Evolutionary conservation across 2,888 invertebrate species (phyloP), one percentile per base, ranked within the genome.

Genomic region (Adelognathus sp.): DNA sequence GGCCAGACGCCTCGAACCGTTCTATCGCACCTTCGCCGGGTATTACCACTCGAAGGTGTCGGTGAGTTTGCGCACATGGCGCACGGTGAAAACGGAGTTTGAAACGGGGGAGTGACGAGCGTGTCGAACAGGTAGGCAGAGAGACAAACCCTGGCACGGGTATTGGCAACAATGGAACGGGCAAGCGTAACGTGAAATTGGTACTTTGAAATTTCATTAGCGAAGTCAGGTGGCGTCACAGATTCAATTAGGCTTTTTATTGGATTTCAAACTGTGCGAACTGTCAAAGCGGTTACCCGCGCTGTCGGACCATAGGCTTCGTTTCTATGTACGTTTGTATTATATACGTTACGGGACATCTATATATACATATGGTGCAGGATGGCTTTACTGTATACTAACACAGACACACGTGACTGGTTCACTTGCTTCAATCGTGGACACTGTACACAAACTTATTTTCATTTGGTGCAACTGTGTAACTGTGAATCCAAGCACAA

Each of bases 161-260:
- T n/a, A n/a, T n/a, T n/a, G n/a, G 83, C 83, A 80, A 84, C 81
- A 80, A 84, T 16, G 63, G 31, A 63, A 33, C 6, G 31, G 2
- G 54, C n/a, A 29, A 87, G 84, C 86, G 87, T 86, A 89, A 88
- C 90, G 90, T 90, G 90, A 90, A 90, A 90, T 90, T 90, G 90
- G 89, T 90, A 90, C 89, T 90, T 90, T 88, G 89, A 90, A 90
- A 90, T 90, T 90, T 90, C 90, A 90, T 90, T 90, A 90, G 90
- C 85, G 87, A 89, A 90, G 90, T 90, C 90, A 90, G 90, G 88
- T 90, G 89, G 89, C 90, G 90, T 90, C 90, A 90, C 90, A 88
- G 90, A 90, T 90, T 90, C 90, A 90, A 90, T 90, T 90, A 90
- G 76, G 88, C 89, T 90, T 90, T 90, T 90, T 90, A 90, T 90